These are phyloP conservation scores for Istiophorus platypterus DNA, from an alignment of 2,113 vertebrate genomes.

Conservation along the genomic window DNA sequence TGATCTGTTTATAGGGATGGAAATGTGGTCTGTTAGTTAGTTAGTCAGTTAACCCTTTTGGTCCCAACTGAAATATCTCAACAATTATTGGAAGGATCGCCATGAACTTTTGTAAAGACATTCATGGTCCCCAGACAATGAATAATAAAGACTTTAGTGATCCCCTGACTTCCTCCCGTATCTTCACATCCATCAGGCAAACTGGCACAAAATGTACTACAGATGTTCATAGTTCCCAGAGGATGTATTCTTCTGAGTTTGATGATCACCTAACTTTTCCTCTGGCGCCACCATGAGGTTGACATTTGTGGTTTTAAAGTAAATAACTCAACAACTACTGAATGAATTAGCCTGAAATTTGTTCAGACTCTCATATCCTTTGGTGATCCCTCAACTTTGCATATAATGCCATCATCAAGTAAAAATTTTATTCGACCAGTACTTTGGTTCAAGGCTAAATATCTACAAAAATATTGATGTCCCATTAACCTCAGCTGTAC, in stretches of 20 bases:
- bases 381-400: neutral
- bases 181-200: no score
- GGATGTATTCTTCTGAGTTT: no score
- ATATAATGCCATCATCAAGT: neutral
- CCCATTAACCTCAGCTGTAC: neutral
- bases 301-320: neutral
- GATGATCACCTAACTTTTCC: neutral
- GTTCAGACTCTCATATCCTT: slow-evolving; percentile 7
- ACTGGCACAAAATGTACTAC: no score
- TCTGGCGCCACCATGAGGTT: neutral
- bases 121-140: neutral
- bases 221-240: no score
- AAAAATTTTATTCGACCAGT: neutral
- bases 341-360: neutral
- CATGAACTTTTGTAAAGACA: neutral
- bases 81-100: neutral
- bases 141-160: neutral
- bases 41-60: neutral
- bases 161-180: neutral
- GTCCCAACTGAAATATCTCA: neutral
- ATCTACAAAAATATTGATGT: slow-evolving; percentile 3
- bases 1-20: neutral
- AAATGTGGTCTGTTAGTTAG: neutral
- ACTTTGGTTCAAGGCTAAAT: no score
- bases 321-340: neutral